Base-by-base conservation (phyloP, 1,140 invertebrate genomes). In the Zaprionus lachaisei region DNA sequence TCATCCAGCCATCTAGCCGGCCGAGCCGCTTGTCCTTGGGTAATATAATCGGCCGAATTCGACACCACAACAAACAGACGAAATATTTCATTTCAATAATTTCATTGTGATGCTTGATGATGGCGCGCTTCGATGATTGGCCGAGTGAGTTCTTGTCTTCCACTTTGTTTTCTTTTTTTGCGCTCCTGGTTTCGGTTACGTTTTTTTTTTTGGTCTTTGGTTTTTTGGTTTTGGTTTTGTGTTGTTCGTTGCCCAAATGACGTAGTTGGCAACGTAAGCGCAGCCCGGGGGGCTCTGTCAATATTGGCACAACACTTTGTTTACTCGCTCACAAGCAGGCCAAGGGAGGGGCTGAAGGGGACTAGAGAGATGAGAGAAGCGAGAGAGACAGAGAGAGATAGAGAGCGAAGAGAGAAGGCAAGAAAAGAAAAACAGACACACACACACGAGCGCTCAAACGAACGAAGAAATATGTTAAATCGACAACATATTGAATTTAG, bases 401-500 rank as follows among this genome's bases (percentile, higher is more conserved):
- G 12, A 47, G 22, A 1, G 6, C 9, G 20, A 4, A 6, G 15
- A 17, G 22, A 65, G 60, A 17, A 64, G 17, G 26, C 17, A 31
- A 70, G 44, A 41, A 47, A 51, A 61, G 61, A 86, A 71, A 57
- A 79, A 79, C 37, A 56, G 41, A 7, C 58, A 47, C 1, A 54
- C 44, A 71, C 44, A 75, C 66, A 69, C 58, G 49, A 15, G 62
- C 54, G 64, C 12, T 41, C 44, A 68, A 26, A 57, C 71, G 37
- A 55, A 75, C 24, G 63, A 72, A 63, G 78, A 87, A 87, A 83
- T 89, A 87, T 87, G 84, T 89, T 89, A 81, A 83, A 76, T 73
- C 80, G 84, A 89, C 78, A 83, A 80, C 80, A 87, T 87, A 87
- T 87, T 89, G 83, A 87, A 87, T 87, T 83, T 87, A 74, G 83